Evolutionary conservation across 2,113 vertebrate species (phyloP).

Genomic region (Vulpes vulpes): DNA sequence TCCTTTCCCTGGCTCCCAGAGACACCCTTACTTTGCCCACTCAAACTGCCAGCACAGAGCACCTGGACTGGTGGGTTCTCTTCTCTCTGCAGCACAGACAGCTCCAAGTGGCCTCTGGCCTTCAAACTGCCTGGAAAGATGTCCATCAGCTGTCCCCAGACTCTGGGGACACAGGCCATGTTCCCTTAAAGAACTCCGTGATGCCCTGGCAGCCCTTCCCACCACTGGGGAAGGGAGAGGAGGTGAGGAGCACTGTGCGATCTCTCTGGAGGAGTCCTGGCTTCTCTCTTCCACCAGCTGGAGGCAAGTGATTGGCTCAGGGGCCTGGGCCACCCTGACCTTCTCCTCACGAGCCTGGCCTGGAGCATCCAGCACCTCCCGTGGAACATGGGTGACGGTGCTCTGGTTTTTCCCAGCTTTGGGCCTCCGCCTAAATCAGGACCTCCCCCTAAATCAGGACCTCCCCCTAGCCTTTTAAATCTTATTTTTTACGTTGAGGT

Average conservation of each 20-base stretch:
- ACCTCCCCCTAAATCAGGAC: neutral
- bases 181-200: neutral
- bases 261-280: neutral
- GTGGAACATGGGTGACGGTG: neutral
- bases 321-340: neutral
- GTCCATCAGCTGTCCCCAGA: neutral
- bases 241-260: no score
- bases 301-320: neutral
- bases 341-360: neutral
- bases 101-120: neutral
- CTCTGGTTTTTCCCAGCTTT: neutral
- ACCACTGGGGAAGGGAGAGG: accelerated
- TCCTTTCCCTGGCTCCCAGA: neutral
- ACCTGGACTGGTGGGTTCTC: no score
- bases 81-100: neutral
- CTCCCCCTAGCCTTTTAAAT: neutral
- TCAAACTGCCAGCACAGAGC: neutral
- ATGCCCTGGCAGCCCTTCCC: neutral
- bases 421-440: no score
- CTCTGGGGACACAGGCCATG: neutral
- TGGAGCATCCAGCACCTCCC: neutral
- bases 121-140: neutral
- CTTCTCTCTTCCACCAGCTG: neutral
- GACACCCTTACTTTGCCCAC: neutral
- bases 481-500: neutral